A percentile compares a stretch with the other conserved stretches of the same genome.
Evolutionary conservation across 2,113 vertebrate genomes (phyloP).

Genomic region (Helogale parvula): DNA sequence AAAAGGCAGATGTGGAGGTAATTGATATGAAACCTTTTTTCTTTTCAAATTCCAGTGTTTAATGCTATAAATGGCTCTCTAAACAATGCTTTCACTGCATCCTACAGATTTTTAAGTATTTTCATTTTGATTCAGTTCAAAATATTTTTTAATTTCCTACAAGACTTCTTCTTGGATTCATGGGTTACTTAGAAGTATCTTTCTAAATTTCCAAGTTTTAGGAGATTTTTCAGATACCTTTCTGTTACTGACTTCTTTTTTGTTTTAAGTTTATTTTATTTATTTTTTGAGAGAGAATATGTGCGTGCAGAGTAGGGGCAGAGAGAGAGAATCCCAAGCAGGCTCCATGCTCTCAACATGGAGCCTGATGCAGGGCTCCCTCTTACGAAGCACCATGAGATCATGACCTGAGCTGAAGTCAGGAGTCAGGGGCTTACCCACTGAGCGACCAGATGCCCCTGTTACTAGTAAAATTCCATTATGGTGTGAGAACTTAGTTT

Average conservation of each 20-base stretch:
- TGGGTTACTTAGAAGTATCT: not conserved
- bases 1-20: not conserved
- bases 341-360: no score
- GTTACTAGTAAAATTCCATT: not conserved
- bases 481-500: not conserved
- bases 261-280: no score
- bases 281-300: no score
- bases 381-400: no score
- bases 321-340: no score
- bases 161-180: not conserved
- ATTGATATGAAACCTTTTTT: not conserved
- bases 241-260: not conserved
- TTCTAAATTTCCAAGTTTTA: not conserved
- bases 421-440: no score
- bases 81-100: not conserved
- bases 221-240: not conserved
- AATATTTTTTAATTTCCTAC: not conserved
- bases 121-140: not conserved
- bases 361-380: no score
- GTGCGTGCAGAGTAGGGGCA: no score
- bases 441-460: no score
- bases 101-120: not conserved
- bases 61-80: not conserved
- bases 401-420: no score
- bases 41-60: not conserved